Base-by-base conservation (phyloP, 2,113 vertebrate species). In the Notarius lentiginosus region DNA sequence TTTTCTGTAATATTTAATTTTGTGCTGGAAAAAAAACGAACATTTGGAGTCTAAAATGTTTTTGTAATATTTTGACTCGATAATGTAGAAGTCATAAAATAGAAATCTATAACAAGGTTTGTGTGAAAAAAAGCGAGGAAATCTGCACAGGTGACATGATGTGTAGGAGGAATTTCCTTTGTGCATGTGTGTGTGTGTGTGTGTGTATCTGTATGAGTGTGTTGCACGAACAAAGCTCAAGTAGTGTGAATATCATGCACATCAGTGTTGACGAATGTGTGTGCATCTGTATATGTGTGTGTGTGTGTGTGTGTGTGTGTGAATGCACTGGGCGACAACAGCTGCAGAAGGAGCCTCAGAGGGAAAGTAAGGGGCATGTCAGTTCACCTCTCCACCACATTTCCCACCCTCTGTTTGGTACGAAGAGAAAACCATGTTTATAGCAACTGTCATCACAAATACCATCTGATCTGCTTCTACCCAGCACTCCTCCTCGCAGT, bases 381-480 rank as follows among this genome's bases (percentile, higher is more conserved):
- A 60, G 47, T 75, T 68, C 75, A 41, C 65, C 53, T 85, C 83
- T 63, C 79, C 84, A 2, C n/a, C 65, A 2, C 34, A n/a, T 2
- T 30, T 2, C 63, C 3, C 63, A n/a, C 60, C 20, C 66, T 24
- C 18, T 80, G 58, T 88, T 84, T 87, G 82, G 86, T 84, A 72
- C 55, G 82, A 88, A 79, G 75, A 70, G 70, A 90, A 88, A 84
- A 68, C 15, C 18, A 3, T 88, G 89, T 90, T 88, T 90, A 88
- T 90, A 90, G 87, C 87, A 88, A 90, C 87, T 87, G 87, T 83
- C 84, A 87, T 85, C 68, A 88, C 88, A 90, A 82, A 90, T 73
- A 87, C 30, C 51, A 14, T 79, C n/a, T 70, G 81, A 86, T 30
- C 79, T 47, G 49, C 56, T 49, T 34, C 63, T 65, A 84, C 55